A percentile compares a stretch with the other conserved stretches of the same genome.
These are phyloP conservation scores for Lissocephala sabroskyi DNA, from an alignment of 2,888 invertebrate genomes.

Conservation along the genomic window DNA sequence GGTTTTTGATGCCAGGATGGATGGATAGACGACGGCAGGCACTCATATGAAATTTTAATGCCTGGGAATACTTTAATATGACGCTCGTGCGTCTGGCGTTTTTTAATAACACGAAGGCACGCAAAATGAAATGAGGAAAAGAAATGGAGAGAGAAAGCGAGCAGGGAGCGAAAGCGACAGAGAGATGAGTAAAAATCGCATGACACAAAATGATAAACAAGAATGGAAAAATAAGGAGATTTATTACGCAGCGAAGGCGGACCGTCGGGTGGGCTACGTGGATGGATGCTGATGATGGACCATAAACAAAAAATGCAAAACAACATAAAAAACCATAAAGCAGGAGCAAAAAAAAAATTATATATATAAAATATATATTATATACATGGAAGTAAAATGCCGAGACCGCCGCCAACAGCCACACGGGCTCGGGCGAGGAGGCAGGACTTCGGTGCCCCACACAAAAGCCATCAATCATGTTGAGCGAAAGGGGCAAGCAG, in stretches of 20 bases:
- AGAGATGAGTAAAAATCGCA: slow-evolving; percentile 45
- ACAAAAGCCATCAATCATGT: slow-evolving; percentile 64
- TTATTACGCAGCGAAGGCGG: slow-evolving; percentile 50
- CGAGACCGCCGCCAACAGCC: slow-evolving; percentile 20
- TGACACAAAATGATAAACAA: slow-evolving; percentile 64
- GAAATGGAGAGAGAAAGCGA: slow-evolving; percentile 11
- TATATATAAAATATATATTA: slow-evolving; percentile 19
- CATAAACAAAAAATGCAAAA: slow-evolving; percentile 53
- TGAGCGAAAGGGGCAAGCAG: slow-evolving; percentile 61
- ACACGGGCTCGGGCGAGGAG: too few relatives aligned
- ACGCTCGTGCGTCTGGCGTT: slow-evolving; percentile 33
- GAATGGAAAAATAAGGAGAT: slow-evolving; percentile 59
- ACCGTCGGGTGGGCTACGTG: slow-evolving; percentile 8
- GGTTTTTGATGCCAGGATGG: slow-evolving; percentile 15
- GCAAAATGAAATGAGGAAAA: slow-evolving; percentile 19
- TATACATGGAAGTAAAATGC: slow-evolving; percentile 10
- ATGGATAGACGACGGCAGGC: slow-evolving; percentile 27
- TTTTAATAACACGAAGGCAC: slow-evolving; percentile 54
- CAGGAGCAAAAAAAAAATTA: slow-evolving; percentile 16
- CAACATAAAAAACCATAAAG: slow-evolving; percentile 32
- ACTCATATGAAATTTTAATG: slow-evolving; percentile 58
- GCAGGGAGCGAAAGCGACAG: too few relatives aligned
- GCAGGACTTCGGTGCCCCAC: slow-evolving; percentile 53
- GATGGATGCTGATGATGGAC: slow-evolving; percentile 54
- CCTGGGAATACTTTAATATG: slow-evolving; percentile 61